Percentiles rank a stretch among this genome's conserved stretches.
These are phyloP conservation scores for Calephelis perditalis DNA, from an alignment of 2,888 invertebrate genomes.

Conservation along the genomic window DNA sequence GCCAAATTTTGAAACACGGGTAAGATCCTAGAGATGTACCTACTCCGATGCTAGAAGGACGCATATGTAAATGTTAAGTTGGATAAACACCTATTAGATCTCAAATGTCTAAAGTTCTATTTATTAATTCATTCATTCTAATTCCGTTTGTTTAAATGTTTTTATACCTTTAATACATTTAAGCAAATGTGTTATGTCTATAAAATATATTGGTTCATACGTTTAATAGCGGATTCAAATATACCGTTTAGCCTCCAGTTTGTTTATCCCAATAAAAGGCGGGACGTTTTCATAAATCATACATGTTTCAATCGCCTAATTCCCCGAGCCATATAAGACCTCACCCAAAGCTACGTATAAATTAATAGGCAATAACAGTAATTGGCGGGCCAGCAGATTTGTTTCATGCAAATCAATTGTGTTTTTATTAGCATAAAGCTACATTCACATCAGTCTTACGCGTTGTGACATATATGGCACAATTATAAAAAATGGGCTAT, in stretches of 20 bases:
- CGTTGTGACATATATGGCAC: neutral
- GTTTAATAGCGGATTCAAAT: neutral
- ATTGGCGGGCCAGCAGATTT: slow-evolving; percentile 52
- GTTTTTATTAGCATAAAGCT: slow-evolving; percentile 50
- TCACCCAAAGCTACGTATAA: slow-evolving; percentile 10
- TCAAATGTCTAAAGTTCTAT: too few relatives aligned
- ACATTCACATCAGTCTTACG: neutral
- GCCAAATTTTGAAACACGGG: too few relatives aligned
- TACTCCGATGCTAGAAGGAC: too few relatives aligned
- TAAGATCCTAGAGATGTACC: too few relatives aligned
- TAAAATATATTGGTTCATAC: too few relatives aligned
- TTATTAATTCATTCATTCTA: too few relatives aligned
- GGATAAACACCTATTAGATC: too few relatives aligned
- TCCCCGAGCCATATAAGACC: slow-evolving; percentile 6
- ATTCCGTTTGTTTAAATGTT: too few relatives aligned
- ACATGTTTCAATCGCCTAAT: slow-evolving; percentile 4
- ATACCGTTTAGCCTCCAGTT: neutral
- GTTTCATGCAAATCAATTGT: slow-evolving; percentile 58
- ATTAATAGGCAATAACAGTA: slow-evolving; percentile 36
- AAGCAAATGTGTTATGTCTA: too few relatives aligned
- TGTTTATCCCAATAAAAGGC: neutral
- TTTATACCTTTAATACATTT: too few relatives aligned
- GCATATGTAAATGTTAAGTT: too few relatives aligned
- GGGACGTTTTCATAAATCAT: slow-evolving; percentile 1
- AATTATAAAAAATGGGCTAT: too few relatives aligned